A percentile compares a stretch with the other conserved stretches of the same genome.
phyloP scores from a whole-genome alignment of 2,888 invertebrate genomes.

The Pheosia tremula region DNA sequence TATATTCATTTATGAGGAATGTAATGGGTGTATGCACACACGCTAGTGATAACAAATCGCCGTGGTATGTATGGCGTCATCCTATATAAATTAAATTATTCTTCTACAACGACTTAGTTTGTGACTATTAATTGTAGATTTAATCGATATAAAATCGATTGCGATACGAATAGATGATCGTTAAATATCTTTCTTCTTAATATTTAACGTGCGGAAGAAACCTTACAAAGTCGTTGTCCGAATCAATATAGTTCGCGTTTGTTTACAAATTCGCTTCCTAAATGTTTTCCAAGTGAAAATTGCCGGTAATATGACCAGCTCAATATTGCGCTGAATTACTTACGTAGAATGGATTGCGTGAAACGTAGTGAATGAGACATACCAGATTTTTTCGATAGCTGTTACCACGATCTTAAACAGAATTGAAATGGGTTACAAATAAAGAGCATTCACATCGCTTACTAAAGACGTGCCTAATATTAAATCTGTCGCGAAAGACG shows the following conservation, averaged over 20 bases:
- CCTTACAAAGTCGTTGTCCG: not conserved
- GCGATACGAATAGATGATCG: not conserved
- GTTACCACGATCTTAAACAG: no score
- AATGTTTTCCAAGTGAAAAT: constrained; percentile 23
- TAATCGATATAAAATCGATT: not conserved
- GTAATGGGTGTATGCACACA: no score
- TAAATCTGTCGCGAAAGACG: no score
- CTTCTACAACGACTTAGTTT: no score
- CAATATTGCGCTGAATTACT: constrained; percentile 3
- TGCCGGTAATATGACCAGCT: constrained; percentile 19
- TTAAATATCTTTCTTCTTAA: constrained; percentile 16
- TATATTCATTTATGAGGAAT: no score
- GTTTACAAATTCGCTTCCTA: constrained; percentile 28
- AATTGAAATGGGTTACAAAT: no score
- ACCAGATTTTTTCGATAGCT: not conserved
- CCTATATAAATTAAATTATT: no score
- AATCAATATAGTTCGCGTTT: constrained; percentile 4
- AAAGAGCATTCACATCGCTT: no score
- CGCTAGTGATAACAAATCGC: no score
- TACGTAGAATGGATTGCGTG: not conserved
- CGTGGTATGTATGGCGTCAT: no score
- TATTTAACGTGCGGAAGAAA: constrained; percentile 15
- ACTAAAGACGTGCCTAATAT: no score
- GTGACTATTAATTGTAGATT: no score
- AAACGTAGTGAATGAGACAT: not conserved